Conservation (phyloP, 2,888 invertebrate genomes). For the Sinohyriopsis cumingii region DNA sequence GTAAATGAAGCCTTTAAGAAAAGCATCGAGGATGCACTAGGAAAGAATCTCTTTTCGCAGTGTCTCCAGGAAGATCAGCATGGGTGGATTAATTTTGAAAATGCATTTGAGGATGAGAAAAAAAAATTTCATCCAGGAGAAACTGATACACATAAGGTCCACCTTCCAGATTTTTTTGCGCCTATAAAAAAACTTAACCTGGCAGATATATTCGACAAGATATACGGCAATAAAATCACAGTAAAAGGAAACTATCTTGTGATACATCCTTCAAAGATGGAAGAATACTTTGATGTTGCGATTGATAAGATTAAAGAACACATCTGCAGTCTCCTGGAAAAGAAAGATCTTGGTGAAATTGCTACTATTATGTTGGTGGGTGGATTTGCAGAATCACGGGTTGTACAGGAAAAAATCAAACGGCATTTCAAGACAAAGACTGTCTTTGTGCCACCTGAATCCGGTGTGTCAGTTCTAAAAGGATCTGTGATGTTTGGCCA, state of each 20-base stretch:
- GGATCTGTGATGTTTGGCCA: conserved; percentile 41
- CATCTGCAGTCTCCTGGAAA: conserved; percentile 16
- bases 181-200: not conserved
- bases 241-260: too few relatives aligned
- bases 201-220: not conserved
- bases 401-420: conserved; percentile 24
- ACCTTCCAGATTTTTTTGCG: not conserved
- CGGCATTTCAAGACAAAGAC: conserved; percentile 14
- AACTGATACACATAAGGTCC: not conserved
- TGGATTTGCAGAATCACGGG: conserved; percentile 36
- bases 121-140: too few relatives aligned
- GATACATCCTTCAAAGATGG: conserved; percentile 12
- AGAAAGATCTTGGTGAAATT: conserved; percentile 14
- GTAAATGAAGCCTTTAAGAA: too few relatives aligned
- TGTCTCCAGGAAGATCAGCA: too few relatives aligned
- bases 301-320: conserved; percentile 21
- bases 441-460: conserved; percentile 26
- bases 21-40: too few relatives aligned
- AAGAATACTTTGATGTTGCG: conserved; percentile 19
- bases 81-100: not conserved
- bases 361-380: conserved; percentile 33
- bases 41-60: too few relatives aligned
- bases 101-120: not conserved
- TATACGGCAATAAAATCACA: not conserved
- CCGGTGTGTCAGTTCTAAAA: conserved; percentile 30